Base-by-base conservation (phyloP, 2,113 vertebrate genomes). In the Prionailurus viverrinus region DNA sequence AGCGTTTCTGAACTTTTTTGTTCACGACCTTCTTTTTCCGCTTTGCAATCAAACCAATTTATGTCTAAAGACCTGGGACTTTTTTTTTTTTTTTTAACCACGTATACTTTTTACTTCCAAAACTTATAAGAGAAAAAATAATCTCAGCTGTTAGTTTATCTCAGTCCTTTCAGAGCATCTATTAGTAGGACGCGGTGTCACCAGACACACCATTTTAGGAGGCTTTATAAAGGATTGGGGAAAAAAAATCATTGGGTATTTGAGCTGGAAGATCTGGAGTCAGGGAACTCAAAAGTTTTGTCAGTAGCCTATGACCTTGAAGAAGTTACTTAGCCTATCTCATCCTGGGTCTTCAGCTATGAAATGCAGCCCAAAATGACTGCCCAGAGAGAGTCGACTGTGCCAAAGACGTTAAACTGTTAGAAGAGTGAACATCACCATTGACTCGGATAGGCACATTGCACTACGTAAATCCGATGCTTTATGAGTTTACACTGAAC, bases 261-360 rank as follows among this genome's bases (percentile, higher is more conserved):
- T 74, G 45, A 73, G 39, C 27, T 0, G 1, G 41, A n/a, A 88
- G 94, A 90, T 65, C 74, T 87, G 91, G 55, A 78, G 76, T n/a
- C 69, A 48, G 13, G 33, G 48, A 95, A 33, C 73, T 95, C 69
- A 80, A 84, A 95, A 87, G 92, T 92, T 95, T 81, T 94, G 91
- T 89, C 86, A 55, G 65, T 11, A 81, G 87, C 74, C 4, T 33
- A 13, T 94, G 90, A 96, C 97, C 97, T 96, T 95, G 97, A 95
- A 39, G 33, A 87, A 82, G 58, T 94, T 55, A 68, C 69, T 94
- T 63, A 68, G 87, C 48, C 36, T 91, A 0, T 69, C 83, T 89
- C 53, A 73, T 79, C 10, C 79, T 58, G 78, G 16, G 51, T 97
- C 55, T 73, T 78, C 55, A 66, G 58, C 69, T 95, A 13, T 80